phyloP scores from a whole-genome alignment of 2,113 vertebrate genomes.

The Lepus europaeus region DNA sequence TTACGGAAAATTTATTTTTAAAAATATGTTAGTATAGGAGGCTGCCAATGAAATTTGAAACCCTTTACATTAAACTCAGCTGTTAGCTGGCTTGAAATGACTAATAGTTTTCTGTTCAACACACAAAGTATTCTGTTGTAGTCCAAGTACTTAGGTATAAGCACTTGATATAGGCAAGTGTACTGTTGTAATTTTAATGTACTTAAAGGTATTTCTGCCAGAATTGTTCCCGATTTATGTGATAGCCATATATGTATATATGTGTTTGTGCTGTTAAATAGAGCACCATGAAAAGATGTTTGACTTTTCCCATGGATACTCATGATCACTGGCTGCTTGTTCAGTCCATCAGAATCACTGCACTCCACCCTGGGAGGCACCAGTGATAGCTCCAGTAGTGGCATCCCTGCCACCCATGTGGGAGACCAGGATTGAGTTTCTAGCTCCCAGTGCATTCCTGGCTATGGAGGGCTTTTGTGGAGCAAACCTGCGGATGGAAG shows the following conservation, averaged over 20 bases:
- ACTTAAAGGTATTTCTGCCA: background rate
- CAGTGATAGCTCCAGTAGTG: no score
- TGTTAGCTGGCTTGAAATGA: background rate
- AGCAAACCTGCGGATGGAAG: no score
- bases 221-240: background rate
- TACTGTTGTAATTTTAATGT: background rate
- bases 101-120: background rate
- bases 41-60: background rate
- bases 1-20: background rate
- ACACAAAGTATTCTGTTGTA: background rate
- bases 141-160: background rate
- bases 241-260: background rate
- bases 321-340: background rate
- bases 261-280: background rate
- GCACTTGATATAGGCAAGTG: background rate
- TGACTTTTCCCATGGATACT: background rate
- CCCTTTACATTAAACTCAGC: background rate
- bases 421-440: no score
- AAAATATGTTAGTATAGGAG: slow-evolving; percentile 7
- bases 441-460: no score
- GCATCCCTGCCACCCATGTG: no score
- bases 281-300: background rate
- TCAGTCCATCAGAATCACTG: background rate
- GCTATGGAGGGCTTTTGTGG: no score
- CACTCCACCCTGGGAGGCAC: background rate